Evolutionary conservation across 1,140 invertebrate species (phyloP).

Genomic region (Triops longicaudatus): DNA sequence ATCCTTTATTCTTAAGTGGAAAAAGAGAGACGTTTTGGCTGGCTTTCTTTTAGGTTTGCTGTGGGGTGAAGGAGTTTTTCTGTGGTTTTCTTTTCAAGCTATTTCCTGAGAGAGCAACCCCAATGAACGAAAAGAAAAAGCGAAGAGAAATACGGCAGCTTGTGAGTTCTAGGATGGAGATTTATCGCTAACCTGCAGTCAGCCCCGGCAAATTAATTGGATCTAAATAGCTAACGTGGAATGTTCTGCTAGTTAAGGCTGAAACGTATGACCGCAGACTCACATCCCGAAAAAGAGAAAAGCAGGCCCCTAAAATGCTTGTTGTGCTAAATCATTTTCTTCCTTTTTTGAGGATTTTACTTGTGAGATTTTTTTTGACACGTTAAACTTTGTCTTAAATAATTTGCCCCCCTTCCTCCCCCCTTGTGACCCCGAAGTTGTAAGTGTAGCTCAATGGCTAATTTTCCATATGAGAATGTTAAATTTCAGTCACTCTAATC

Average conservation of each 20-base stretch:
- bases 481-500: neutral
- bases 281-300: neutral
- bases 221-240: neutral
- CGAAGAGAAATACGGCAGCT: neutral
- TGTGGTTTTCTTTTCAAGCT: neutral
- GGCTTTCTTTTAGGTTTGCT: neutral
- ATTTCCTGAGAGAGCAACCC: neutral
- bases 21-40: neutral
- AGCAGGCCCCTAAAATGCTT: neutral
- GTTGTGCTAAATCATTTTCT: neutral
- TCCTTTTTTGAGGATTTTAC: neutral
- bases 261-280: neutral
- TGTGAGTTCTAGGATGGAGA: neutral
- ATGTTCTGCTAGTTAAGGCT: neutral
- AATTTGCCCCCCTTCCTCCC: neutral
- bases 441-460: neutral
- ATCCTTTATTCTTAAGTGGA: neutral
- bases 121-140: neutral
- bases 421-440: neutral
- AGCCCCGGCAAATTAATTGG: slow-evolving; percentile 4
- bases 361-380: neutral
- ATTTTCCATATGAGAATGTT: neutral
- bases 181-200: neutral
- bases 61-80: neutral
- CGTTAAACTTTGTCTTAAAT: neutral